Evolutionary conservation across 2,113 vertebrate species (phyloP), one percentile per base, ranked within the genome.

Genomic region (Corythornis cristatus): DNA sequence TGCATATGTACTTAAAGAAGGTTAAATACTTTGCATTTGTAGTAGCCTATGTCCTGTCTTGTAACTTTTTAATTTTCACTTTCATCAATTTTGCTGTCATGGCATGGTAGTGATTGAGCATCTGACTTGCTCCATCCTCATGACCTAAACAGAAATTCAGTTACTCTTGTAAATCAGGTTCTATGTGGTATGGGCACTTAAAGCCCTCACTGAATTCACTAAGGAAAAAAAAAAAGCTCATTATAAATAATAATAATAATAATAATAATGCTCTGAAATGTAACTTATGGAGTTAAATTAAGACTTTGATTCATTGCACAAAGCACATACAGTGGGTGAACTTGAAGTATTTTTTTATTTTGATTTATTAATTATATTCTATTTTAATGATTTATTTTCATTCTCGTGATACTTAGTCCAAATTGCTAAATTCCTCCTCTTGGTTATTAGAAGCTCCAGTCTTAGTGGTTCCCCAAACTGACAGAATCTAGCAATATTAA

Each of bases 1-100:
- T 19, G n/a, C 0, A 0, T 40, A 29, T 9, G 5, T 54, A 54
- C 28, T 43, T 57, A 12, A 58, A 50, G 33, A 76, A 60, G 6
- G 5, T 57, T 45, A 75, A 88, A 50, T 7, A 42, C 9, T 53
- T 88, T 9, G 43, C 17, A 28, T 70, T 66, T 40, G 15, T 23
- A 79, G 31, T 20, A 87, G 28, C 1, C 0, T 57, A n/a, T 84
- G 25, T 46, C 53, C 35, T 62, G 65, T 31, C 9, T 45, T 73
- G 28, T 61, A 16, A 50, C 21, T 83, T 65, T 50, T 56, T n/a
- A 16, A 21, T 65, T 50, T 56, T n/a, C 19, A 21, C 42, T 71
- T 66, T 16, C 8, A 40, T 56, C 31, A 71, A 4, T 80, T 75
- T 71, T 75, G 35, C 21, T 57, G 40, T n/a, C 23, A 51, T 25